phyloP scores from a whole-genome alignment of 2,113 vertebrate genomes.

The Antechinus stuartii region DNA sequence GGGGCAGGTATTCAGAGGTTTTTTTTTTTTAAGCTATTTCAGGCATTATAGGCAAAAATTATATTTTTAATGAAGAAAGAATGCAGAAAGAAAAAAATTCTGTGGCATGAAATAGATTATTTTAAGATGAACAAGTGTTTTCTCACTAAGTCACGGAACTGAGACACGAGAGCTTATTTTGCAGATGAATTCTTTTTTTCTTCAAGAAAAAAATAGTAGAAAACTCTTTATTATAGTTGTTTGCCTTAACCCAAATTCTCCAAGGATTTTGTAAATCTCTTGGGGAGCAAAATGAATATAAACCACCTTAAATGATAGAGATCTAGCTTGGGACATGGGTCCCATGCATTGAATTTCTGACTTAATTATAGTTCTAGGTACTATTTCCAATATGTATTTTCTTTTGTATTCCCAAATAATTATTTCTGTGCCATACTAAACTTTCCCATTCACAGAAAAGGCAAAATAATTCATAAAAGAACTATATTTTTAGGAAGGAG shows the following conservation, averaged over 20 bases:
- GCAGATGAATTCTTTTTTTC: background rate
- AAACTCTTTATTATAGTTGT: background rate
- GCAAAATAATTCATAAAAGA: background rate
- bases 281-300: background rate
- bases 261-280: background rate
- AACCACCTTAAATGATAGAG: background rate
- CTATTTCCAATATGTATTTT: background rate
- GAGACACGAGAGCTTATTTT: fast-evolving
- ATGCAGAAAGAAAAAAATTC: background rate
- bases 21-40: background rate
- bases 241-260: background rate
- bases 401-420: background rate
- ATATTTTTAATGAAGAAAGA: background rate
- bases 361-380: background rate
- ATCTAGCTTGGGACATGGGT: background rate
- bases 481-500: background rate
- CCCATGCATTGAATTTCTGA: conserved; percentile 19
- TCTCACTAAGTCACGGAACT: background rate
- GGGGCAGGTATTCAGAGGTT: conserved; percentile 19
- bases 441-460: background rate
- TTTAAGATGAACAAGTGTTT: background rate
- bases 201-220: background rate
- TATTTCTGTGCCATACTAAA: background rate
- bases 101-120: conserved; percentile 18
- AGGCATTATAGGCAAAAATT: background rate